A percentile compares a stretch with the other conserved stretches of the same genome.
phyloP scores from a whole-genome alignment of 64 coral and sea anemone genomes.

The Pocillopora damicornis region DNA sequence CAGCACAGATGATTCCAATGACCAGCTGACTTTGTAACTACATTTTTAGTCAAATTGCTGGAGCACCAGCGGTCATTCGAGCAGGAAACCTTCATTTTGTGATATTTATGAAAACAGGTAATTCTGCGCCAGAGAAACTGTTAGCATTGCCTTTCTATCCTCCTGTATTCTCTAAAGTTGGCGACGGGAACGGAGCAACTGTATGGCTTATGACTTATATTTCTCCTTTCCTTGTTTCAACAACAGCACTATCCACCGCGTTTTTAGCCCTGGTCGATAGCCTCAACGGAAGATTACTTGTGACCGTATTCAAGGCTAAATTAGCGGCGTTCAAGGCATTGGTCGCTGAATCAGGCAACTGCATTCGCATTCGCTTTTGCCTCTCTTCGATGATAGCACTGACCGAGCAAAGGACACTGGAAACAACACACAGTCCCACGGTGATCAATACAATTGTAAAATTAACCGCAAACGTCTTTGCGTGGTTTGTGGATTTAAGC shows the following conservation, averaged over 20 bases:
- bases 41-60: too few relatives aligned
- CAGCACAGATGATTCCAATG: too few relatives aligned
- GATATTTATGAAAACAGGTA: too few relatives aligned
- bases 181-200: too few relatives aligned
- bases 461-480: slow-evolving; percentile 68
- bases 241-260: neutral
- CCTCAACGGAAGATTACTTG: slow-evolving; percentile 14
- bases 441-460: slow-evolving; percentile 82
- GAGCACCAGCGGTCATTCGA: too few relatives aligned
- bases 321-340: slow-evolving; percentile 18
- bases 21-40: too few relatives aligned
- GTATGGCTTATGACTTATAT: too few relatives aligned
- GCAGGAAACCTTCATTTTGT: too few relatives aligned
- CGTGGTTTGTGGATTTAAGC: slow-evolving; percentile 47
- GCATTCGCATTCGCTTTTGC: slow-evolving; percentile 65
- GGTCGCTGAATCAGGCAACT: neutral
- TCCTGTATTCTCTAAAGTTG: too few relatives aligned
- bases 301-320: slow-evolving; percentile 24
- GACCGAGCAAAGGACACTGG: slow-evolving; percentile 92
- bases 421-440: slow-evolving; percentile 83
- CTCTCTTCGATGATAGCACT: slow-evolving; percentile 88
- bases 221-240: neutral
- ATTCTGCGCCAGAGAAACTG: too few relatives aligned
- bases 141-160: too few relatives aligned
- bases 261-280: neutral